Evolutionary conservation across 2,888 invertebrate genomes (phyloP).

Genomic region (Serrognathus titanus): DNA sequence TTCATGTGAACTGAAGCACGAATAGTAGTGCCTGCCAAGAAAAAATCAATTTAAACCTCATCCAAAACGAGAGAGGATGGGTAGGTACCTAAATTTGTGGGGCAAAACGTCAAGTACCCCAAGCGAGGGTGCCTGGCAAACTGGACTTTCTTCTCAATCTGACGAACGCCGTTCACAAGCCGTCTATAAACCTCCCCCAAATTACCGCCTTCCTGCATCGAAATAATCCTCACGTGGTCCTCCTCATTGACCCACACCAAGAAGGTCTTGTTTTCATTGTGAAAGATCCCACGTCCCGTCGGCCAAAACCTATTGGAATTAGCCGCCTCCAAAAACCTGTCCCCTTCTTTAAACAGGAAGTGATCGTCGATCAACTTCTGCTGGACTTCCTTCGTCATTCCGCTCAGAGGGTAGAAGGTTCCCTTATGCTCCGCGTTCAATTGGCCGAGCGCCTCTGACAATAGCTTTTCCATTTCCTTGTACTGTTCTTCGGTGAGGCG

Average conservation of each 20-base stretch:
- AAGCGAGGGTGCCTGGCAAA: slow-evolving; percentile 59
- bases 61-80: not conserved
- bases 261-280: slow-evolving; percentile 93
- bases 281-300: slow-evolving; percentile 87
- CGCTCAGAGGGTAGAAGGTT: slow-evolving; percentile 86
- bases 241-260: slow-evolving; percentile 97
- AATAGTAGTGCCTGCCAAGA: slow-evolving; percentile 60
- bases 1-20: slow-evolving; percentile 68
- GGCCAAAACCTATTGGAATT: slow-evolving; percentile 76
- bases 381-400: slow-evolving; percentile 89
- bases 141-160: slow-evolving; percentile 51
- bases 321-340: slow-evolving; percentile 81
- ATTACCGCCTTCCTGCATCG: slow-evolving; percentile 95
- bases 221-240: slow-evolving; percentile 95
- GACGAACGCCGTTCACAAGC: slow-evolving; percentile 52
- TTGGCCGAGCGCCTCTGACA: slow-evolving; percentile 39
- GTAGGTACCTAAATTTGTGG: slow-evolving; percentile 61
- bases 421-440: slow-evolving; percentile 75
- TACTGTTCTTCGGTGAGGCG: slow-evolving; percentile 62
- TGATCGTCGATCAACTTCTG: slow-evolving; percentile 95
- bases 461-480: slow-evolving; percentile 58
- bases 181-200: slow-evolving; percentile 68
- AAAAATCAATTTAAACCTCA: not conserved
- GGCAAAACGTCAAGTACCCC: slow-evolving; percentile 71
- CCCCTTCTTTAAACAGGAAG: slow-evolving; percentile 96